Conservation (phyloP, 1,140 invertebrate species). For the Cyphomyrmex costatus region DNA sequence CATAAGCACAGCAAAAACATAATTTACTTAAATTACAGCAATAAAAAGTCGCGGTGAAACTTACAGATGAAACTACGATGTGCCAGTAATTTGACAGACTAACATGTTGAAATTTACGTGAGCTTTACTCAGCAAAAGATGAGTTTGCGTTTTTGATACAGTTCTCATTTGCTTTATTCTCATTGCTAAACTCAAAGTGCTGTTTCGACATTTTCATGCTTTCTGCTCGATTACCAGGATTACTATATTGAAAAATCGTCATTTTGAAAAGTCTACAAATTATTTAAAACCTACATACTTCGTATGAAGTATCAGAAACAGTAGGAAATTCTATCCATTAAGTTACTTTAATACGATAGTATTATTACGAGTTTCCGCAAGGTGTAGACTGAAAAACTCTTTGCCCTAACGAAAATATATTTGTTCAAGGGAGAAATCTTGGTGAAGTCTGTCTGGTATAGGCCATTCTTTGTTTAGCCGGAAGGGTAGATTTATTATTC, state of each 20-base stretch:
- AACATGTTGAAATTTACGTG: conserved; percentile 67
- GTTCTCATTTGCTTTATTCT: conserved; percentile 1
- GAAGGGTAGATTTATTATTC: conserved; percentile 66
- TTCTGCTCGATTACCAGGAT: no score
- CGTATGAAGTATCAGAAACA: not conserved
- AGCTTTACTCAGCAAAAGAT: conserved; percentile 56
- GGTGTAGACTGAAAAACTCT: not conserved
- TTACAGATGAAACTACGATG: conserved; percentile 18
- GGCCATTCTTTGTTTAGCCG: conserved; percentile 11
- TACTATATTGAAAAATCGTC: not conserved
- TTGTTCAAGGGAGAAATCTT: not conserved
- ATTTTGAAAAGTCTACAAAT: not conserved
- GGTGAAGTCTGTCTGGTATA: conserved; percentile 5
- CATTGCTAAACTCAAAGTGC: not conserved
- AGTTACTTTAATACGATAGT: conserved; percentile 17
- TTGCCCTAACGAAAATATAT: conserved; percentile 34
- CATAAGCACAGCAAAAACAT: not conserved
- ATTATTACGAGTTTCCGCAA: conserved; percentile 1
- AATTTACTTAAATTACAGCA: conserved; percentile 62
- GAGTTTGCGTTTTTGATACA: not conserved
- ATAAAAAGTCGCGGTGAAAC: conserved; percentile 16
- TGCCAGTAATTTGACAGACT: conserved; percentile 71
- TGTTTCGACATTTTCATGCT: conserved; percentile 6
- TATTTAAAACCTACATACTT: not conserved
- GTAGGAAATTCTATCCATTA: not conserved